Conservation (phyloP, 2,797 vertebrate genomes). For the Hipposideros larvatus region DNA sequence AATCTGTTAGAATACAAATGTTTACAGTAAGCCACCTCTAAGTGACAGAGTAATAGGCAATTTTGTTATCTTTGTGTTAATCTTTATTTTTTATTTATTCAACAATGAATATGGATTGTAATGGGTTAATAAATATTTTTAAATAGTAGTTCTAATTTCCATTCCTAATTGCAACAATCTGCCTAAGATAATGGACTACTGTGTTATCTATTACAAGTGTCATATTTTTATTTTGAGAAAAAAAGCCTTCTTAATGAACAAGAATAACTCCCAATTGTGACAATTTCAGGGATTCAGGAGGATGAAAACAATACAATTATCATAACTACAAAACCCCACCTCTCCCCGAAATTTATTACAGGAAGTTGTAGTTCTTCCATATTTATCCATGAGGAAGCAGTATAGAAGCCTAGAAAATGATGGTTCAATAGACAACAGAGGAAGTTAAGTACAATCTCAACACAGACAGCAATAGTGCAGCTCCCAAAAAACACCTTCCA, state of each 20-base stretch:
- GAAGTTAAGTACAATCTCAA: background rate
- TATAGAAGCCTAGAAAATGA: background rate
- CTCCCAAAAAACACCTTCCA: background rate
- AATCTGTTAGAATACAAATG: slow-evolving; percentile 28
- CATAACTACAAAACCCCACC: background rate
- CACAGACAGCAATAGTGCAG: background rate
- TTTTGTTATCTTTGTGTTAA: slow-evolving; percentile 55
- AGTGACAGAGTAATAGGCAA: background rate
- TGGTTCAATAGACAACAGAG: background rate
- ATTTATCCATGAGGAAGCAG: background rate
- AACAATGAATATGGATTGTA: background rate
- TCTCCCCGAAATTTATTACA: background rate
- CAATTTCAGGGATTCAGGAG: slow-evolving; percentile 28
- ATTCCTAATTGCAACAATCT: slow-evolving; percentile 18
- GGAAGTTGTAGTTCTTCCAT: background rate
- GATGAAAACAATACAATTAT: slow-evolving; percentile 33
- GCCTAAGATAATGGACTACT: background rate
- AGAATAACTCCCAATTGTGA: background rate
- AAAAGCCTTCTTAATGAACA: background rate
- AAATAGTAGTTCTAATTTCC: slow-evolving; percentile 27
- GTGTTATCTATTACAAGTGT: background rate
- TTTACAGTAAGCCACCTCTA: background rate
- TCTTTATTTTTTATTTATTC: slow-evolving; percentile 55
- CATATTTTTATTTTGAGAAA: slow-evolving; percentile 28
- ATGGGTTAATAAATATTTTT: background rate